Base-by-base conservation (phyloP, 2,888 invertebrate genomes). In the Acronicta alni region DNA sequence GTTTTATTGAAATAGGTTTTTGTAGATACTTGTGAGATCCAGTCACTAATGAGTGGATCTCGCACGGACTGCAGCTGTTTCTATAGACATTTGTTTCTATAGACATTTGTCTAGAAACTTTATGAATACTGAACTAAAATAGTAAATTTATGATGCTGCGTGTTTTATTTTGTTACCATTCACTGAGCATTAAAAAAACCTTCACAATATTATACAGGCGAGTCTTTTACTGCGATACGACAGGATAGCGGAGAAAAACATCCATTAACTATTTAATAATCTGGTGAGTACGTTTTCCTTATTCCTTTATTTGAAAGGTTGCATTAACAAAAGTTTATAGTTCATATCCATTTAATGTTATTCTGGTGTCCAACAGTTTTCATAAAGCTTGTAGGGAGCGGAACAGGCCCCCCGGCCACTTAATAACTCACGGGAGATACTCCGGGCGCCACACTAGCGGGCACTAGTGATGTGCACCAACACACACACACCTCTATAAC, bases 351-450 rank as follows among this genome's bases (percentile, higher is more conserved):
- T 20, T 17, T 26, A 6, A 23, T 39, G 6, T 37, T 23, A 43
- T 23, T 37, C 15, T 4, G 8, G 30, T 42, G 20, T 30, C 26
- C 16, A 35, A 17, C 38, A 47, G 47, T 37, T 47, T 59, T 54
- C 47, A 59, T 55, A 72, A 59, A 58, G 51, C 15, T 42, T 43
- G 60, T 43, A 38, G 20, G n/a, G 35, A 37, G 43, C 30, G 42
- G 41, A 46, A 17, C 60, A 37, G 66, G 32, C 18, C 60, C 10
- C 32, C 17, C 49, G 15, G 12, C 32, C 15, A 16, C 52, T 76
- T 57, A 65, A 74, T 74, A 73, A 74, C 76, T 74, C 73, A 76
- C 5, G 12, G 43, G 23, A n/a, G 12, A 15, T 39, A 44, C 56
- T 47, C 64, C 44, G 48, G 32, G 42, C 42, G 38, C 38, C 57